phyloP scores from a whole-genome alignment of 2,797 vertebrate species.

The Acrossocheilus wenchowensis region DNA sequence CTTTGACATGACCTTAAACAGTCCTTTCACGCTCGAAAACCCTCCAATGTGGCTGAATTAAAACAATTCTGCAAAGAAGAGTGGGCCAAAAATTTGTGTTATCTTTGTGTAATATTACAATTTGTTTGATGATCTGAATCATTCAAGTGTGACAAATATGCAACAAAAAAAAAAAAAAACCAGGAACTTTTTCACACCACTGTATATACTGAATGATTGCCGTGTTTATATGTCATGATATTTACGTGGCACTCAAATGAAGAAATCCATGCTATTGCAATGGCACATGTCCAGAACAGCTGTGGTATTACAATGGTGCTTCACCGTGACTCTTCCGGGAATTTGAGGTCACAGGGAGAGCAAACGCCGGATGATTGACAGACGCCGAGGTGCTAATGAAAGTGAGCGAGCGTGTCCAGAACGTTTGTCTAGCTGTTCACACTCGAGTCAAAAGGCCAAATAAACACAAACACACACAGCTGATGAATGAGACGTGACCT shows the following conservation, averaged over 20 bases:
- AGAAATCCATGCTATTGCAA: neutral
- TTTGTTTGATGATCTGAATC: too few species aligned
- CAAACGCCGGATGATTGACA: neutral
- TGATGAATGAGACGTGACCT: conserved; percentile 1
- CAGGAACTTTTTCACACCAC: too few species aligned
- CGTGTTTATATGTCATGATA: neutral
- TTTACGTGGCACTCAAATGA: neutral
- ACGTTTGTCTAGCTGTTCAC: neutral
- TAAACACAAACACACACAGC: neutral
- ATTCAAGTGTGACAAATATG: too few species aligned
- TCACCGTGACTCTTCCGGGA: neutral
- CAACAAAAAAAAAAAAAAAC: too few species aligned
- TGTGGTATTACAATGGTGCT: neutral
- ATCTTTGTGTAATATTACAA: too few species aligned
- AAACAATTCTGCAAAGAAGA: too few species aligned
- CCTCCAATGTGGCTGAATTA: too few species aligned
- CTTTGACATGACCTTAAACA: too few species aligned
- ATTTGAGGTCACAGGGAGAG: neutral
- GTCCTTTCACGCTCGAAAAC: too few species aligned
- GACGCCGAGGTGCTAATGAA: neutral
- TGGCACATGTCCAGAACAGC: neutral
- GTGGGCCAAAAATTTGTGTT: too few species aligned
- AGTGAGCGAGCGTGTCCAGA: neutral
- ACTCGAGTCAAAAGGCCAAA: neutral
- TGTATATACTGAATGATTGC: neutral